Evolutionary conservation across 2,888 invertebrate genomes (phyloP), one percentile per base, ranked within the genome.

Genomic region (Sylvicola cinctus): DNA sequence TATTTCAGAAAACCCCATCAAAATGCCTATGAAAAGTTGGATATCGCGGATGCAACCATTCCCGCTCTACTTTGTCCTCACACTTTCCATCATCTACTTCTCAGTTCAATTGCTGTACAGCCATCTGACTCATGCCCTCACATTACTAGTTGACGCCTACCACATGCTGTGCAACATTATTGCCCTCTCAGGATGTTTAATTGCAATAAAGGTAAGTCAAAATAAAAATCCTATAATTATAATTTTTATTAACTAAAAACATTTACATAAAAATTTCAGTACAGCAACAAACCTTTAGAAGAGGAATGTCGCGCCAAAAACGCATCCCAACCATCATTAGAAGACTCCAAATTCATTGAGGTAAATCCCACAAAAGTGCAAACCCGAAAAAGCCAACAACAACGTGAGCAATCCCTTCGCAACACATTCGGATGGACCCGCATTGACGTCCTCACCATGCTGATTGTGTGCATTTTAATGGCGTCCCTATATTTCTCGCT

Each of bases 401-500:
- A 20, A 20, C 20, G 20, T 20, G 20, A 20, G 20, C 20, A 8
- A 20, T 20, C 20, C 4, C 20, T 87, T 37, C 74, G 76, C 39
- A 88, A 87, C 53, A 90, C 88, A 0, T 90, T 90, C 47, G 88
- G 88, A 7, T 88, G 88, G 88, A 80, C 85, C 3, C 69, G 88
- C 41, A 78, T 87, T 34, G 85, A 88, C 47, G 77, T 88, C n/a
- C 64, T 87, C 6, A 76, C 79, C 29, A 74, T 81, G 61, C 58
- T 87, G 29, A 72, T 79, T 3, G 78, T 80, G 33, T 79, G 78
- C 52, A 76, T 83, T 28, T 76, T 87, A 43, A 65, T 87, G 40
- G 74, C 76, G 0, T 84, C 88, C 0, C 68, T 88, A 39, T 76
- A 79, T 30, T 78, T 87, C 49, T 81, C 84, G 0, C 59, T 84